Evolutionary conservation across 2,113 vertebrate species (phyloP).

Genomic region (Atractosteus spatula): DNA sequence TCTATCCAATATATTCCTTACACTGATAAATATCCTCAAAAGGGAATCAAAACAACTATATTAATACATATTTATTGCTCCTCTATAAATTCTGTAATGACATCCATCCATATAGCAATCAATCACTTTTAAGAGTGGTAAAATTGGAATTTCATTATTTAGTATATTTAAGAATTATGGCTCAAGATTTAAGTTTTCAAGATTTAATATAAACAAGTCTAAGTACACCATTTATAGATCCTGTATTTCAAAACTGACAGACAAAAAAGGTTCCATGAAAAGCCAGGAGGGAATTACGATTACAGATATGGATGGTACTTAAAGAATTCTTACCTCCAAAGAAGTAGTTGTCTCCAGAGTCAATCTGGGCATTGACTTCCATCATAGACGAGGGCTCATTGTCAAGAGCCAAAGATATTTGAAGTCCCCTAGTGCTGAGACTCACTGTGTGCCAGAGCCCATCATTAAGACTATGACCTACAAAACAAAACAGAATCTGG

Average conservation of each 20-base stretch:
- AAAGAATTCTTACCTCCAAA: constrained; percentile 79
- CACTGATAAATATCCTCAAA: not conserved
- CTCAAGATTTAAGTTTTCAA: not conserved
- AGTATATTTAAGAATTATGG: not conserved
- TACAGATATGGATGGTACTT: not conserved
- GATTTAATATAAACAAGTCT: constrained; percentile 8
- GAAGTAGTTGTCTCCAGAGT: constrained; percentile 76
- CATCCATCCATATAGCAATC: constrained; percentile 10
- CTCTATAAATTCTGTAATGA: not conserved
- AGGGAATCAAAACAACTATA: not conserved
- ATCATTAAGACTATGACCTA: constrained; percentile 81
- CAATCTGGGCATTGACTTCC: constrained; percentile 73
- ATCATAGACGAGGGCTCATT: constrained; percentile 67
- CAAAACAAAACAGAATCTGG: constrained; percentile 16
- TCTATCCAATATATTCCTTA: too few relatives aligned
- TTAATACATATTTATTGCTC: not conserved
- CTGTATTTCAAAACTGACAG: constrained; percentile 9
- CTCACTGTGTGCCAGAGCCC: constrained; percentile 89
- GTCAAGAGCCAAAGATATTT: constrained; percentile 79
- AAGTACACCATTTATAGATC: constrained; percentile 1
- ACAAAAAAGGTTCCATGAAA: not conserved
- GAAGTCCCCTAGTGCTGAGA: constrained; percentile 75
- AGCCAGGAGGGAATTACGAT: not conserved
- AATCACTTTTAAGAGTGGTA: not conserved
- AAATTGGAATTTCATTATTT: constrained; percentile 9